A percentile compares a stretch with the other conserved stretches of the same genome.
Conservation (phyloP, 2,797 vertebrate species). For the Rhinichthys osculus region DNA sequence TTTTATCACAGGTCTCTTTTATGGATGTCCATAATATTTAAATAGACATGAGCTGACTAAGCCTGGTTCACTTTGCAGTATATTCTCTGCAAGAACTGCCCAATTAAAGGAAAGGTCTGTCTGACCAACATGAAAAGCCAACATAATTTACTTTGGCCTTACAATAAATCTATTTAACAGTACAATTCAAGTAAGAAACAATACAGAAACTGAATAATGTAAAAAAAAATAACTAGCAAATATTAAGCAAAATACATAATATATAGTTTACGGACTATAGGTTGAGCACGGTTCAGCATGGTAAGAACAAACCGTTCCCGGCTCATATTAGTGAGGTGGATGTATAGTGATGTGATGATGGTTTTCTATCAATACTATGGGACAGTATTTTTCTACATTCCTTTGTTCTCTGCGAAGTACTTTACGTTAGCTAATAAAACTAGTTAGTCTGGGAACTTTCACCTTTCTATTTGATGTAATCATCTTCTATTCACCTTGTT, state of each 20-base stretch:
- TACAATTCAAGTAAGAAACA: too few species aligned
- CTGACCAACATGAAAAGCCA: background rate
- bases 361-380: background rate
- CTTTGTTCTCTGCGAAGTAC: too few species aligned
- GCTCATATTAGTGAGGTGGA: background rate
- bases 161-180: too few species aligned
- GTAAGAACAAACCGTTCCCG: background rate
- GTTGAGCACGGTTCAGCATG: slow-evolving; percentile 1
- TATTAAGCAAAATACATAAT: background rate
- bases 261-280: background rate
- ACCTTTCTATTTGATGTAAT: too few species aligned
- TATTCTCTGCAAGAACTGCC: background rate
- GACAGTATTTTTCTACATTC: background rate
- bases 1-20: slow-evolving; percentile 25
- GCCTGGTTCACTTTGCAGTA: background rate
- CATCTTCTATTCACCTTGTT: background rate
- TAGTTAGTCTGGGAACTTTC: too few species aligned
- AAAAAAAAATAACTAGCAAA: too few species aligned
- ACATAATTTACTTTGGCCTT: background rate
- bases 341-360: background rate
- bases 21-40: slow-evolving; percentile 40
- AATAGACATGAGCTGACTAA: slow-evolving; percentile 16
- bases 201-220: too few species aligned
- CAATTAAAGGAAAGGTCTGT: background rate
- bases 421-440: too few species aligned